A percentile compares a stretch with the other conserved stretches of the same genome.
Evolutionary conservation across 2,888 invertebrate genomes (phyloP).

Genomic region (Tenthredo amoena): DNA sequence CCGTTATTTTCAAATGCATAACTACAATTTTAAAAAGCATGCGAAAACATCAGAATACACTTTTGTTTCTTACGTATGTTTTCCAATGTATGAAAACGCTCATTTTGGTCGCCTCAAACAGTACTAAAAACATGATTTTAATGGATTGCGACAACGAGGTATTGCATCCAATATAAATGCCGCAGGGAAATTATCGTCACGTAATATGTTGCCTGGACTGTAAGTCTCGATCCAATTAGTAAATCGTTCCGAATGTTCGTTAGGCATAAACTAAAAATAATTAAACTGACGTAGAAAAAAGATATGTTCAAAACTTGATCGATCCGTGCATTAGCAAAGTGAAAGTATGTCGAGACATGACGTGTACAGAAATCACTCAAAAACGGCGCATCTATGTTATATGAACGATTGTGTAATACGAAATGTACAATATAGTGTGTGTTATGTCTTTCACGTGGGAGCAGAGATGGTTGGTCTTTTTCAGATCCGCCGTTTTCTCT

Average conservation of each 20-base stretch:
- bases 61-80: background rate
- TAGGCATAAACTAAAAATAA: background rate
- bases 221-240: background rate
- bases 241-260: background rate
- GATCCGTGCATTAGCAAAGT: background rate
- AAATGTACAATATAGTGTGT: background rate
- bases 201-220: background rate
- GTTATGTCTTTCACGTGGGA: background rate
- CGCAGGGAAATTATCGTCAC: background rate
- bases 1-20: background rate
- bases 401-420: background rate
- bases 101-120: background rate
- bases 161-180: background rate
- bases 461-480: background rate
- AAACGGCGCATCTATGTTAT: background rate
- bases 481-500: background rate
- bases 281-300: background rate
- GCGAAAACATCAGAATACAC: background rate
- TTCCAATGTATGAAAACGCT: background rate
- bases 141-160: background rate
- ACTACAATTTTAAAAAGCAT: background rate
- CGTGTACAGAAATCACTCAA: background rate
- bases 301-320: background rate
- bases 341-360: background rate
- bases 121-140: background rate